Evolutionary conservation across 2,113 vertebrate species (phyloP), one percentile per base, ranked within the genome.

Genomic region (Nematolebias whitei): DNA sequence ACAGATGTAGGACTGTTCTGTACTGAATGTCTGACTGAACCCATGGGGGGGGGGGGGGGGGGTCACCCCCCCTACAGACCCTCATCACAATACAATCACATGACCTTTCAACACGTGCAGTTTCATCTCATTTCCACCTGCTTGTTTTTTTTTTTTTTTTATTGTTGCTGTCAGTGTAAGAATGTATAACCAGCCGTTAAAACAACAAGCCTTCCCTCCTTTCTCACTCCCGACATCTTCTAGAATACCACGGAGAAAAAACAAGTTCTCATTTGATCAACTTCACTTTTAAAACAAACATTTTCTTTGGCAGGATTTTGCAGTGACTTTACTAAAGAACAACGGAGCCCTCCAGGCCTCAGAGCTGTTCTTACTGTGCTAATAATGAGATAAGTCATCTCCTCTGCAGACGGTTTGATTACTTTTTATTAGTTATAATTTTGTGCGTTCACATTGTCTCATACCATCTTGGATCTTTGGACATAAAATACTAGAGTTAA

Each of bases 181-280:
- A 35, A 35, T 70, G 59, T 20, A 19, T 62, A 32, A 78, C 62
- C 60, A 71, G 78, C 71, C 13, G 20, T 47, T 24, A 2, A 35
- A 35, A 5, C 32, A 35, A 35, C 32, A 35, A 35, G 5, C 32
- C 59, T 58, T 78, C 79, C 80, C 75, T 13, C 74, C 76, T 83
- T 61, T 14, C 35, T 67, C 26, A 24, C 53, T 24, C 45, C 19
- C 47, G 50, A 13, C 10, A 58, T 54, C 55, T 0, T 1, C 13
- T 51, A 26, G 23, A 56, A 54, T 18, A 16, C n/a, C 20, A 61
- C 26, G 41, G 5, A 10, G 52, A 40, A 20, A n/a, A n/a, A n/a
- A n/a, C n/a, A 12, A 23, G 12, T 14, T 52, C 5, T 3, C 1
- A 35, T 29, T 39, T 22, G 43, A 20, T 52, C 11, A 23, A 40